Evolutionary conservation across 92 coral and sea anemone genomes (phyloP), one percentile per base, ranked within the genome.

Genomic region (Pocillopora grandis): DNA sequence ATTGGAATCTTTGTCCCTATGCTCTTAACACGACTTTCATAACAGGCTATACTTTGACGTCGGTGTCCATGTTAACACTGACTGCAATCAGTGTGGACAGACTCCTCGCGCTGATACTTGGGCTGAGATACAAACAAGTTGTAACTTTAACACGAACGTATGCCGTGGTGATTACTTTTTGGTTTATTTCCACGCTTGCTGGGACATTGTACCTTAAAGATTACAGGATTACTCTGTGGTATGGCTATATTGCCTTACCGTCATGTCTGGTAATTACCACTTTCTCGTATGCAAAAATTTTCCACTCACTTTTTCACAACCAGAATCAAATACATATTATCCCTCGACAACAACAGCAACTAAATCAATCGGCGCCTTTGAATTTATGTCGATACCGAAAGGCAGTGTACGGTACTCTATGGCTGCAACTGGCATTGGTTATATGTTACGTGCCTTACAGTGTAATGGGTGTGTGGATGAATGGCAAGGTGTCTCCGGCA

Each of bases 41-140:
- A n/a, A 19, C 33, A 2, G 13, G 60, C 76, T 48, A 72, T 21
- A 18, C 52, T 42, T 52, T 72, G 60, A 33, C 57, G 19, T 17
- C 59, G n/a, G 33, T 72, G 58, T 72, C 76, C 19, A 10, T 72
- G 76, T 15, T 72, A 10, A 72, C 76, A 48, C 5, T 55, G 76
- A 59, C n/a, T 15, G 49, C 59, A 6, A 42, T n/a, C n/a, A n/a
- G n/a, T n/a, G n/a, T n/a, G n/a, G n/a, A n/a, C n/a, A n/a, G n/a
- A n/a, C n/a, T n/a, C 49, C 49, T 42, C 49, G 49, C 49, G 49
- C 49, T 42, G 49, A 42, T 42, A 42, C 49, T 42, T 2, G 49
- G 49, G 49, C 49, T 42, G 49, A 35, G 19, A 42, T 71, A 71
- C 75, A 71, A 57, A 14, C 75, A 71, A 33, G 75, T 35, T 42